phyloP scores from a whole-genome alignment of 2,888 invertebrate genomes.

The Acrobasis consociella region DNA sequence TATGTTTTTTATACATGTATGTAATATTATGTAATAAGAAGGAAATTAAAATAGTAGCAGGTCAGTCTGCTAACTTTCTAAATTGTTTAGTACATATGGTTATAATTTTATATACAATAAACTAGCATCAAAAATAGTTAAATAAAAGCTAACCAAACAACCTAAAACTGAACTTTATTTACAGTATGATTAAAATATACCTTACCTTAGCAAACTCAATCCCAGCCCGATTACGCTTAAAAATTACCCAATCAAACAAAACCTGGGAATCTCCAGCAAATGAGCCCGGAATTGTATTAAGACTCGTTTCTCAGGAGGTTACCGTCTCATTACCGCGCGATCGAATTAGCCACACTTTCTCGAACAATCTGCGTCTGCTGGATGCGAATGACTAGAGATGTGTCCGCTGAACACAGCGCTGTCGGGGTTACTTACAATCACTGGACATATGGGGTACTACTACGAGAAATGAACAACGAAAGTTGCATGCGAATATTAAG shows the following conservation, averaged over 20 bases:
- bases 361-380: constrained; percentile 8
- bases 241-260: constrained; percentile 4
- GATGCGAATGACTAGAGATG: constrained; percentile 13
- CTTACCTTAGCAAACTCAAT: neutral
- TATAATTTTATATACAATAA: too few species aligned
- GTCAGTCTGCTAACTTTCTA: too few species aligned
- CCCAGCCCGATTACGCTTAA: constrained; percentile 7
- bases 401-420: neutral
- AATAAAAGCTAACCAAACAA: too few species aligned
- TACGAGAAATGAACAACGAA: neutral
- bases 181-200: neutral
- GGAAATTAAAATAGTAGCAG: too few species aligned
- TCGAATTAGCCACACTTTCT: constrained; percentile 20
- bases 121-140: too few species aligned
- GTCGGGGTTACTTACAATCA: constrained; percentile 14
- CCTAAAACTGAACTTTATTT: too few species aligned
- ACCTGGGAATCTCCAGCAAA: constrained; percentile 4
- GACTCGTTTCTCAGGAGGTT: constrained; percentile 13
- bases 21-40: too few species aligned
- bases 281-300: constrained; percentile 10
- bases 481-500: neutral
- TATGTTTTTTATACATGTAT: too few species aligned
- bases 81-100: too few species aligned
- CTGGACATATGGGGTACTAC: neutral
- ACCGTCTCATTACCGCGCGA: constrained; percentile 16